phyloP scores from a whole-genome alignment of 2,113 vertebrate species.

The Grallaria varia region DNA sequence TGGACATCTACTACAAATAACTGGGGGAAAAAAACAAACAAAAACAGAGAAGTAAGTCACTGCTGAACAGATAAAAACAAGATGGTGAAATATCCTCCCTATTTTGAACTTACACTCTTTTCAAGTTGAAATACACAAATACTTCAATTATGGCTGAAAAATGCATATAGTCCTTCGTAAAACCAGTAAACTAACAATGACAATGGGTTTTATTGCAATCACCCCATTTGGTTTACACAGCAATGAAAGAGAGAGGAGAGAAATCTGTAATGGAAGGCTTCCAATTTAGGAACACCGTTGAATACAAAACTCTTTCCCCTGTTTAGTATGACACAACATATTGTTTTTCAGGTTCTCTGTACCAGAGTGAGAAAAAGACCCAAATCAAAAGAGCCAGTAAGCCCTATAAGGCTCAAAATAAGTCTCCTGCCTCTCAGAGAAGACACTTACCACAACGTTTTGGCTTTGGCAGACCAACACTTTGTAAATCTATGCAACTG shows the following conservation, averaged over 20 bases:
- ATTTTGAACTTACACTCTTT: not conserved
- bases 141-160: not conserved
- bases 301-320: not conserved
- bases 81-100: not conserved
- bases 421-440: not conserved
- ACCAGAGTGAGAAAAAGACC: not conserved
- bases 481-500: not conserved
- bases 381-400: not conserved
- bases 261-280: not conserved
- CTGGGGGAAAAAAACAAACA: conserved; percentile 54
- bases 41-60: not conserved
- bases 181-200: not conserved
- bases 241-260: not conserved
- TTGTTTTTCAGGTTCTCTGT: not conserved
- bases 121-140: not conserved
- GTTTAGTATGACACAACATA: not conserved
- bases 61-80: not conserved
- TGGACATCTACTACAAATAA: conserved; percentile 95
- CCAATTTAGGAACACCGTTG: not conserved
- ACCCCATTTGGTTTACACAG: not conserved
- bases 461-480: not conserved
- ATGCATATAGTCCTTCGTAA: not conserved
- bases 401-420: accelerated
- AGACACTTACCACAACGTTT: not conserved
- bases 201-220: not conserved